Evolutionary conservation across 2,888 invertebrate genomes (phyloP).

Genomic region (Harpagoxenus sublaevis): DNA sequence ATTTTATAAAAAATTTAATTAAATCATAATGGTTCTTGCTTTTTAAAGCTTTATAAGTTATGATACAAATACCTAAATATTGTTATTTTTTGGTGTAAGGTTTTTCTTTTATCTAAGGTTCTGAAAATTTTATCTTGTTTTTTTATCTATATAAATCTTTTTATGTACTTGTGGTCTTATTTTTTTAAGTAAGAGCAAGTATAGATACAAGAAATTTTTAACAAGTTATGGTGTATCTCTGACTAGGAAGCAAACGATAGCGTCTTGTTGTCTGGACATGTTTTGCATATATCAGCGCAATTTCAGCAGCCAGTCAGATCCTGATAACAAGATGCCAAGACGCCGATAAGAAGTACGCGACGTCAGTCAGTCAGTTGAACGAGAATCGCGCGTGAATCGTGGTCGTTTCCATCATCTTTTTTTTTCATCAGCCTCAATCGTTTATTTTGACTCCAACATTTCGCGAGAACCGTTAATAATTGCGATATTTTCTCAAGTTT

Average conservation of each 20-base stretch:
- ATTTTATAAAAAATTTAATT: not conserved
- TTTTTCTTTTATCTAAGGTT: not conserved
- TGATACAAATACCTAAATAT: not conserved
- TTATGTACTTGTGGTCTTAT: not conserved
- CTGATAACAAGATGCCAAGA: conserved; percentile 77
- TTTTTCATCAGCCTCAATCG: not conserved
- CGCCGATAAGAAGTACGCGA: conserved; percentile 70
- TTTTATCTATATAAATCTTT: not conserved
- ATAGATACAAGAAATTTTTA: not conserved
- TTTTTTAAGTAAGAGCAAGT: not conserved
- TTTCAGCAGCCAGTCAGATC: conserved; percentile 72
- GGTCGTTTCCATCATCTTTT: not conserved
- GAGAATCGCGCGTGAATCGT: conserved; percentile 17
- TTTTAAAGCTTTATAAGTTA: not conserved
- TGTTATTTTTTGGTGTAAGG: not conserved
- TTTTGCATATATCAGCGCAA: conserved; percentile 70
- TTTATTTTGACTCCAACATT: not conserved
- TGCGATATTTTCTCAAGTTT: not conserved
- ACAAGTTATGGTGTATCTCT: not conserved
- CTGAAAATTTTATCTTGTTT: not conserved
- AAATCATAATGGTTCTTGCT: not conserved
- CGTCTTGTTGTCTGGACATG: conserved; percentile 18
- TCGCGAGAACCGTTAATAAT: not conserved
- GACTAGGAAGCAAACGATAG: not conserved
- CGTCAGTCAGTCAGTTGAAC: conserved; percentile 67